Evolutionary conservation across 2,888 invertebrate genomes (phyloP), one percentile per base, ranked within the genome.

Genomic region (Heliconius erato): DNA sequence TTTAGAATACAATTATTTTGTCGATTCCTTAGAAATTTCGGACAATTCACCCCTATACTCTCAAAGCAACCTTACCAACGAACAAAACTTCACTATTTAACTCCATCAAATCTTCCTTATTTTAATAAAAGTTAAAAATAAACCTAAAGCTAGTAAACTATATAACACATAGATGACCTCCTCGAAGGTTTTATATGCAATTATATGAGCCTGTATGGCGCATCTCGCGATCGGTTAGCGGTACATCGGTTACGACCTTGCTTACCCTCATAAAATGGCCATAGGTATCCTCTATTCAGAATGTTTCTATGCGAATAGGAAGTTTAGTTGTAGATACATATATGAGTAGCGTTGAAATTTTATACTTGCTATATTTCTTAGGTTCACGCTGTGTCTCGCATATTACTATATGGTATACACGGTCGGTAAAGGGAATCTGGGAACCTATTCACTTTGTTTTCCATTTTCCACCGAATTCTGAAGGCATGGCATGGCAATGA

Each of bases 191-290:
- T 72, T 76, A 76, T 63, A 76, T 63, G 76, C 76, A 59, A 76
- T 54, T 76, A 67, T 59, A 69, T 79, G 67, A 74, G 49, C n/a
- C 35, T 54, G 67, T 68, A 67, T 65, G 76, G 79, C 76, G 84
- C 85, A 84, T 85, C 84, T 82, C 81, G 85, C 84, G 85, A 86
- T 85, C 82, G 84, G 83, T 85, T 89, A 89, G 87, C 89, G 88
- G 89, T 87, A 87, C 85, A 59, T 68, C 78, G 85, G 84, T 89
- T 88, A 88, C 86, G 89, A 88, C 89, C 89, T 89, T 89, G 88
- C 87, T 84, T 86, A 87, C 87, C 87, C 87, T 86, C 87, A 84
- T 88, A 88, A 88, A 87, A 85, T 85, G 87, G 82, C 84, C 84
- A 84, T 84, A 84, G 85, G 84, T 86, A 87, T 85, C 84, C 82